Conservation (phyloP, 2,888 invertebrate species). For the Nemurella pictetii region DNA sequence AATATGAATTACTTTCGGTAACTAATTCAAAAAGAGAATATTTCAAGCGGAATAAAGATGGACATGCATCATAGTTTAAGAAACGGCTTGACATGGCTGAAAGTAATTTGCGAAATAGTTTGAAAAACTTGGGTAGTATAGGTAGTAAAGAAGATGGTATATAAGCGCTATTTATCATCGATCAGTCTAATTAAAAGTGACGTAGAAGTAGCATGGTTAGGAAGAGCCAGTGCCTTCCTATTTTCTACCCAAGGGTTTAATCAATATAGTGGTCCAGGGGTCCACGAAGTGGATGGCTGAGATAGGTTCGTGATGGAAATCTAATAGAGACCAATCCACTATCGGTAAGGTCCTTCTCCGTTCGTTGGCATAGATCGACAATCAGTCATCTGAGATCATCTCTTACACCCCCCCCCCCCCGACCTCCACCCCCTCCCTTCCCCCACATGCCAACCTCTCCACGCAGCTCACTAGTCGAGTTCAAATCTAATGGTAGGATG, state of each 20-base stretch:
- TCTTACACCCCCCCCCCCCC: neutral
- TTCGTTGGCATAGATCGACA: neutral
- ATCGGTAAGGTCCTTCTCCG: neutral
- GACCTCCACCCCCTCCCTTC: neutral
- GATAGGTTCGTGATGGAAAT: neutral
- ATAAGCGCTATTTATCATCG: slow-evolving; percentile 23
- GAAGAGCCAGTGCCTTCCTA: neutral
- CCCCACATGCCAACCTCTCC: neutral
- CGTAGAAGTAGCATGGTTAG: slow-evolving; percentile 1
- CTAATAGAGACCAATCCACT: slow-evolving; percentile 17
- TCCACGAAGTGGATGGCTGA: neutral
- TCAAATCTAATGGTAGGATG: slow-evolving; percentile 8
- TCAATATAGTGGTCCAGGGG: slow-evolving; percentile 24
- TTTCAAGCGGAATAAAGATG: neutral
- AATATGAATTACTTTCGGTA: neutral
- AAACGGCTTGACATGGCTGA: neutral
- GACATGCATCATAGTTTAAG: neutral
- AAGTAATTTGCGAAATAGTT: slow-evolving; percentile 11
- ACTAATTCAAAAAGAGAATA: neutral
- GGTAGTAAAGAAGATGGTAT: neutral
- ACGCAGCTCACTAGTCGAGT: neutral
- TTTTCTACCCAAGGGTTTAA: neutral
- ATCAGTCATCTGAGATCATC: slow-evolving; percentile 13
- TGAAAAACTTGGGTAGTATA: neutral
- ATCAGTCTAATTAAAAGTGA: slow-evolving; percentile 27